Percentiles rank a stretch among this genome's conserved stretches.
Conservation (phyloP, 2,113 vertebrate species). For the Misgurnus anguillicaudatus region DNA sequence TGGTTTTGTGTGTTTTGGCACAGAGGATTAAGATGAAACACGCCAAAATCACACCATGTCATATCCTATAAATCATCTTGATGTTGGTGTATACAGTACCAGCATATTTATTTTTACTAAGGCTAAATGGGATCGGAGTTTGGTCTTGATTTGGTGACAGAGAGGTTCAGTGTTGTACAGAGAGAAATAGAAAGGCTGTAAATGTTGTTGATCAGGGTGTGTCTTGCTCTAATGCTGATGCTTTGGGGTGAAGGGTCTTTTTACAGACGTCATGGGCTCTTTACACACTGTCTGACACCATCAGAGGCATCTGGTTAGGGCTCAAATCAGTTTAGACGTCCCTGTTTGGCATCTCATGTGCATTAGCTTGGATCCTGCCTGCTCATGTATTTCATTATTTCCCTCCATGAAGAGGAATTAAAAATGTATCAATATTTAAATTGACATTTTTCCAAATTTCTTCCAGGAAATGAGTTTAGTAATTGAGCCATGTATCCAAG, state of each 20-base stretch:
- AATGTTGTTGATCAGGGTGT: constrained; percentile 24
- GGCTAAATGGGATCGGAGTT: not conserved
- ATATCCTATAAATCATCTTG: constrained; percentile 3
- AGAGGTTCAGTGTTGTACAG: not conserved
- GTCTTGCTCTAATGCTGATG: not conserved
- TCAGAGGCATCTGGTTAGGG: not conserved
- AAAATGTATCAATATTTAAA: too few relatives aligned
- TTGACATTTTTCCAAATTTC: too few relatives aligned
- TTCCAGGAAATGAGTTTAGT: too few relatives aligned
- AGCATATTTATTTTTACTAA: too few relatives aligned
- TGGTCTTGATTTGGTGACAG: not conserved
- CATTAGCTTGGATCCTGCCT: not conserved
- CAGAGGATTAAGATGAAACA: not conserved
- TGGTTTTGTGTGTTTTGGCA: not conserved
- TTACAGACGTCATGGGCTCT: constrained; percentile 3
- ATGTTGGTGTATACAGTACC: too few relatives aligned
- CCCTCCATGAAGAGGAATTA: too few relatives aligned
- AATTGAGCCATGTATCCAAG: too few relatives aligned
- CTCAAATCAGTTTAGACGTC: constrained; percentile 2
- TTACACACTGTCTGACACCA: not conserved
- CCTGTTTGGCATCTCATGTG: not conserved
- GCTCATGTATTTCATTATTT: too few relatives aligned
- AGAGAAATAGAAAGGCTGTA: not conserved
- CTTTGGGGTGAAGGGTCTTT: not conserved
- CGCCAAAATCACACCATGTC: constrained; percentile 22